Evolutionary conservation across 2,113 vertebrate species (phyloP).

Genomic region (Isichthys henryi): DNA sequence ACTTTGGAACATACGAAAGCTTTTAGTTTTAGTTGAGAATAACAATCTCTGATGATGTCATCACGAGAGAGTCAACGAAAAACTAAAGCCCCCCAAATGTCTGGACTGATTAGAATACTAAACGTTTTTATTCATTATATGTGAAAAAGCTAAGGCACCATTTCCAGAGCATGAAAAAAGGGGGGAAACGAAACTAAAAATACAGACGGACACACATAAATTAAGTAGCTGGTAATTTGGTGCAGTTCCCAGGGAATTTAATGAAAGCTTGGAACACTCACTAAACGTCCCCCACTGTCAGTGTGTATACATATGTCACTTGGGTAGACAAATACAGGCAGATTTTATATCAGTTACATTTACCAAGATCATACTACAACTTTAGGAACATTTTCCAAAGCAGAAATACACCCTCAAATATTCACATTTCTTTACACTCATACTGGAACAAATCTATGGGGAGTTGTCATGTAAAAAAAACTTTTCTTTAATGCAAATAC

Average conservation of each 20-base stretch:
- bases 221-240: background rate
- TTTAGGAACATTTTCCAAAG: background rate
- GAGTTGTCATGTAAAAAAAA: background rate
- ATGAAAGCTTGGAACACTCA: background rate
- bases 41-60: background rate
- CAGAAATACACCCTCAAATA: background rate
- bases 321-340: background rate
- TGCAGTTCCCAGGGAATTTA: background rate
- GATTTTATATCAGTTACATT: background rate
- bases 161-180: background rate
- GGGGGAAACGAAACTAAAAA: background rate
- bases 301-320: background rate
- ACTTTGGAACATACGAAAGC: constrained; percentile 17
- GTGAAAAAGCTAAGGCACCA: background rate
- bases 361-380: background rate
- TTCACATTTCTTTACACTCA: background rate
- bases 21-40: constrained; percentile 7
- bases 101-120: background rate
- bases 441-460: background rate
- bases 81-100: background rate
- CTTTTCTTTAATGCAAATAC: background rate
- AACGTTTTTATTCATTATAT: background rate
- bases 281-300: background rate
- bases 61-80: background rate
- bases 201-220: background rate